phyloP scores from a whole-genome alignment of 64 coral and sea anemone species.

The Montipora foliosa region DNA sequence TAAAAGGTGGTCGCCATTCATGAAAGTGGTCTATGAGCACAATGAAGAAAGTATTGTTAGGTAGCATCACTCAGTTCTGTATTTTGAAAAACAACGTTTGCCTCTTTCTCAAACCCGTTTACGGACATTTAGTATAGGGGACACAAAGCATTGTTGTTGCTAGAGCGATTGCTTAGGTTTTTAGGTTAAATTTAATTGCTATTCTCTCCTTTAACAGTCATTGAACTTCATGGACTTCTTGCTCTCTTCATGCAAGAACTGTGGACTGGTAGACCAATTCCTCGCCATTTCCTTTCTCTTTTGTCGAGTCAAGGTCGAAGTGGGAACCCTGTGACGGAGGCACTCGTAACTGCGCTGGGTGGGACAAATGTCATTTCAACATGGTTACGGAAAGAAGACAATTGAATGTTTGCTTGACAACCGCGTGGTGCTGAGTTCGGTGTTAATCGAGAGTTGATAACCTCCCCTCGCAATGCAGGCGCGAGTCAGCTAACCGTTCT shows the following conservation, averaged over 20 bases:
- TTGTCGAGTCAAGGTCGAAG: neutral
- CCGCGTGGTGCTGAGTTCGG: neutral
- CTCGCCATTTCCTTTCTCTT: conserved; percentile 35
- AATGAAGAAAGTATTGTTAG: too few relatives aligned
- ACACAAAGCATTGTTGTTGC: too few relatives aligned
- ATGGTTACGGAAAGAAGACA: neutral
- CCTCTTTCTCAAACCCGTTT: too few relatives aligned
- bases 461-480: too few relatives aligned
- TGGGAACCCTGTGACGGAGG: conserved; percentile 12
- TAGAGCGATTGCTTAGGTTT: too few relatives aligned
- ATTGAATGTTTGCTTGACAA: neutral
- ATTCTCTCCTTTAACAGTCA: conserved; percentile 5
- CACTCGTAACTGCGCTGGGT: neutral
- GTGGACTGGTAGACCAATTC: conserved; percentile 30
- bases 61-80: too few relatives aligned
- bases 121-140: too few relatives aligned
- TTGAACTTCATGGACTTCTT: neutral
- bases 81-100: too few relatives aligned
- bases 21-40: too few relatives aligned
- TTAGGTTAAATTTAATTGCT: neutral
- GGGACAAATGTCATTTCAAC: neutral
- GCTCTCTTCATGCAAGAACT: conserved; percentile 56
- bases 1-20: too few relatives aligned
- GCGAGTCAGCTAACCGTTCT: too few relatives aligned
- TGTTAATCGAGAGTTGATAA: neutral